Percentiles rank a stretch among this genome's conserved stretches.
phyloP scores from a whole-genome alignment of 2,113 vertebrate species.

The Ciconia maguari region DNA sequence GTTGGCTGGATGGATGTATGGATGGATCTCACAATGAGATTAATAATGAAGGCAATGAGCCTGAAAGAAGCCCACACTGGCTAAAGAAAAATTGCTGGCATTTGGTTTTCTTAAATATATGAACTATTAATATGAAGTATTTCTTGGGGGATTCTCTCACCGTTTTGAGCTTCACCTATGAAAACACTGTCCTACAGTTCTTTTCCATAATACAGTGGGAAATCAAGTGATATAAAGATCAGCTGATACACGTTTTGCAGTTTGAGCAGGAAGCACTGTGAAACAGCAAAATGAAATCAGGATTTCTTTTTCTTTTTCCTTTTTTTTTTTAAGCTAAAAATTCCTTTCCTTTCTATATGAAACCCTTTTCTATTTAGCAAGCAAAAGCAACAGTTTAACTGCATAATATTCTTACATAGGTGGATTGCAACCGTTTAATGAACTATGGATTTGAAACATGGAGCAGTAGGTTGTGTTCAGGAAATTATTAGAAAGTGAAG shows the following conservation, averaged over 20 bases:
- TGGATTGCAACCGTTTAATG: background rate
- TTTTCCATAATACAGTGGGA: background rate
- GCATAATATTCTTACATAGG: background rate
- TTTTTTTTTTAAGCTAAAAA: background rate
- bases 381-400: background rate
- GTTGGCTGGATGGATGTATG: background rate
- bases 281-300: background rate
- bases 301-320: no score
- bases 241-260: background rate
- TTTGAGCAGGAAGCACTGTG: background rate
- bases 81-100: background rate
- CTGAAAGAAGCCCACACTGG: background rate
- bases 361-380: background rate
- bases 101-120: background rate
- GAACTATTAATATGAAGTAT: background rate
- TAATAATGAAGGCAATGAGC: background rate
- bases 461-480: background rate
- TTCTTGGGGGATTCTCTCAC: background rate
- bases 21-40: background rate
- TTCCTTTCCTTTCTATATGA: background rate
- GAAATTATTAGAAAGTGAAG: background rate
- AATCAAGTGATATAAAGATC: background rate
- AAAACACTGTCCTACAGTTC: background rate
- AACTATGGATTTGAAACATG: fast-evolving
- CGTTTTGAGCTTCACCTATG: background rate